phyloP scores from a whole-genome alignment of 1,140 invertebrate species.

The Euwallacea similis region DNA sequence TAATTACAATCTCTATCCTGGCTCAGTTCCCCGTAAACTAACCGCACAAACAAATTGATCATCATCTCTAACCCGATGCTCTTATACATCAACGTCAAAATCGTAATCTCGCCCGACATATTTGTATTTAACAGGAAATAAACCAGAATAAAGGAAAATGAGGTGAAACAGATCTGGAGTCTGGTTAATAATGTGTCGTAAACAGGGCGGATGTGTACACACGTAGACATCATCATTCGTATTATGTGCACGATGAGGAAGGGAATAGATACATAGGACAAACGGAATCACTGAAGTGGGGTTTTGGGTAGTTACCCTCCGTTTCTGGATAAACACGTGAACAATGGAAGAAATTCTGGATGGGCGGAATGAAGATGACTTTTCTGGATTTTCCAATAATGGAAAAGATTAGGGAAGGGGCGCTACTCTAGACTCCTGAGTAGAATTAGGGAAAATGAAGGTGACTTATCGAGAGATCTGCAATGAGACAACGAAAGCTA shows the following conservation, averaged over 20 bases:
- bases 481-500: too few relatives aligned
- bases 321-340: not conserved
- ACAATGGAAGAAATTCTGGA: not conserved
- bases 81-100: conserved; percentile 21
- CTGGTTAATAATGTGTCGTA: conserved; percentile 1
- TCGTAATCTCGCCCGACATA: conserved; percentile 19
- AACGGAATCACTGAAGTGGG: not conserved
- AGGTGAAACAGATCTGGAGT: conserved; percentile 9
- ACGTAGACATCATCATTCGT: not conserved
- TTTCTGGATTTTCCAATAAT: not conserved
- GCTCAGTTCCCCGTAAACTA: conserved; percentile 1
- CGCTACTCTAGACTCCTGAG: too few relatives aligned
- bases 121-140: conserved; percentile 27
- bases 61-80: conserved; percentile 11
- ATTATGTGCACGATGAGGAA: not conserved
- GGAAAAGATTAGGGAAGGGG: too few relatives aligned
- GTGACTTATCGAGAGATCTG: too few relatives aligned
- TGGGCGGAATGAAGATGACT: not conserved
- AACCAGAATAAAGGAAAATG: conserved; percentile 22
- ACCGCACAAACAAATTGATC: conserved; percentile 18
- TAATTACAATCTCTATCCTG: not conserved
- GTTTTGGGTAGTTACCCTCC: not conserved
- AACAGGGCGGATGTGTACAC: not conserved
- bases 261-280: not conserved
- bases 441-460: too few relatives aligned